phyloP scores from a whole-genome alignment of 2,888 invertebrate genomes.

The Meliscaeva auricollis region DNA sequence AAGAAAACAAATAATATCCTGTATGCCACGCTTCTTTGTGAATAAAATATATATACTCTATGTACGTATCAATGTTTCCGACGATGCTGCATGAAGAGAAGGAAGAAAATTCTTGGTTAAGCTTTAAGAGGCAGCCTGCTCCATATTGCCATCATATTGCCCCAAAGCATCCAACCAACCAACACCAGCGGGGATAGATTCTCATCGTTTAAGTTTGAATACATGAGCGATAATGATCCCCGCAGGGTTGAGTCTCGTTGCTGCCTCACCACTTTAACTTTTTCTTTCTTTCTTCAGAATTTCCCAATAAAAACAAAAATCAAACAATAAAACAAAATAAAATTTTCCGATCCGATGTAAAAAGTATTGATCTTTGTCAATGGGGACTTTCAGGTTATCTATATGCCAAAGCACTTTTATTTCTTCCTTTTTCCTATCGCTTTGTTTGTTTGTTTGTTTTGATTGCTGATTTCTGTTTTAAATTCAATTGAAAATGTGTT shows the following conservation, averaged over 20 bases:
- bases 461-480: slow-evolving; percentile 29
- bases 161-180: no score
- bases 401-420: background rate
- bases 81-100: background rate
- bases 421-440: background rate
- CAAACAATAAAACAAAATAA: slow-evolving; percentile 7
- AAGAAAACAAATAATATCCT: slow-evolving; percentile 47
- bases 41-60: slow-evolving; percentile 4
- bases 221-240: slow-evolving; percentile 69
- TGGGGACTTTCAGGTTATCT: slow-evolving; percentile 56
- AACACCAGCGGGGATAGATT: slow-evolving; percentile 37
- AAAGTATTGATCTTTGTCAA: slow-evolving; percentile 61
- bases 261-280: background rate
- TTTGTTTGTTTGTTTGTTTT: slow-evolving; percentile 8
- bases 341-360: slow-evolving; percentile 23
- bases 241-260: slow-evolving; percentile 33
- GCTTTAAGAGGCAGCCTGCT: background rate
- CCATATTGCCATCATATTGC: background rate
- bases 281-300: slow-evolving; percentile 28
- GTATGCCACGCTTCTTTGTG: slow-evolving; percentile 34
- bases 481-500: slow-evolving; percentile 61
- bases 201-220: slow-evolving; percentile 60
- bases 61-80: background rate
- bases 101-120: background rate
- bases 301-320: slow-evolving; percentile 42